Evolutionary conservation across 2,113 vertebrate genomes (phyloP).

Genomic region (Malaclemys terrapin): DNA sequence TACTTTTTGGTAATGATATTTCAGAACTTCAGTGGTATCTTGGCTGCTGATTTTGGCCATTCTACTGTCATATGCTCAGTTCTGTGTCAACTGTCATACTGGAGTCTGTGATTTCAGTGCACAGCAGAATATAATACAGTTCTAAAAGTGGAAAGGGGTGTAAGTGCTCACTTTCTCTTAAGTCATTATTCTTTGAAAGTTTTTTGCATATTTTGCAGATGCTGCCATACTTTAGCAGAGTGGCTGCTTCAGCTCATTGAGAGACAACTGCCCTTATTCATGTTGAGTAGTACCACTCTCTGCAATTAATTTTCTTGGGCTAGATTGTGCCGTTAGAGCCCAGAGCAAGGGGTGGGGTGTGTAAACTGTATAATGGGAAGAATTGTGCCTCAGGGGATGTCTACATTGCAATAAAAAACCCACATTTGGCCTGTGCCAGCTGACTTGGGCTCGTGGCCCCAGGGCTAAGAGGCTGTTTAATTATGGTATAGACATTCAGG

Average conservation of each 20-base stretch:
- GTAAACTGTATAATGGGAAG: fast-evolving
- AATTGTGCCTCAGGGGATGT: neutral
- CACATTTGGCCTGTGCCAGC: neutral
- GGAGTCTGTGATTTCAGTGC: slow-evolving; percentile 10
- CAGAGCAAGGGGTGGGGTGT: neutral
- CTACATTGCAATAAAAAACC: neutral
- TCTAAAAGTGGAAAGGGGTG: slow-evolving; percentile 69
- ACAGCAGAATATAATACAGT: neutral
- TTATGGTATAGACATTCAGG: neutral
- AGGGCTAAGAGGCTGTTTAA: neutral
- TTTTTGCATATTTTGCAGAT: slow-evolving; percentile 18
- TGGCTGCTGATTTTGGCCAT: neutral
- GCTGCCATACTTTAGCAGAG: slow-evolving; percentile 38
- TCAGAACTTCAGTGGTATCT: slow-evolving; percentile 27
- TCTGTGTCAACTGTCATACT: slow-evolving; percentile 41
- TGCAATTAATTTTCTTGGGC: neutral
- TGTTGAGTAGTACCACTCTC: neutral
- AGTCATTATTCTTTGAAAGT: slow-evolving; percentile 39
- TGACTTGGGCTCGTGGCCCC: neutral
- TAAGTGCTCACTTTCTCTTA: slow-evolving; percentile 28
- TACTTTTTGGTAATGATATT: neutral
- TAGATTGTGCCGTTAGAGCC: neutral
- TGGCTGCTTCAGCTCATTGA: slow-evolving; percentile 23
- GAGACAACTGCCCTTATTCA: neutral
- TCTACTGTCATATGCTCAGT: slow-evolving; percentile 9